Percentiles rank a stretch among this genome's conserved stretches.
These are phyloP conservation scores for Sympetrum striolatum DNA, from an alignment of 2,888 invertebrate species.

Conservation along the genomic window DNA sequence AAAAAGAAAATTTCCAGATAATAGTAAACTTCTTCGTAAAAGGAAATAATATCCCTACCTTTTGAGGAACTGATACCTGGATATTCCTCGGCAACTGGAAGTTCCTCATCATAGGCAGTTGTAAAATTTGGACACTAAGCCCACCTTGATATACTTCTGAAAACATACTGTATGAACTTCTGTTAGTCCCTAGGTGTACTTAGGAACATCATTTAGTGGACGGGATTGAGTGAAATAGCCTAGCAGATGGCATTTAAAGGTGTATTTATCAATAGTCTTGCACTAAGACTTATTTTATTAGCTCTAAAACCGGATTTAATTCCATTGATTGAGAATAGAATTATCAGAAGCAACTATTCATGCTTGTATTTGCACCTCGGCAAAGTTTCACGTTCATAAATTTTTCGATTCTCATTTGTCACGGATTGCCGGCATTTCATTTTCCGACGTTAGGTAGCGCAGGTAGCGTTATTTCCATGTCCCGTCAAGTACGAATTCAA, in stretches of 20 bases:
- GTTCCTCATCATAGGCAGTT: conserved; percentile 64
- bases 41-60: conserved; percentile 62
- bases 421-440: conserved; percentile 6
- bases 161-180: not conserved
- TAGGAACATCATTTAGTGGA: not conserved
- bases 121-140: conserved; percentile 65
- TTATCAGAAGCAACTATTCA: not conserved
- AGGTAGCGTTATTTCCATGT: too few species aligned
- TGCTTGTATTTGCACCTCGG: not conserved
- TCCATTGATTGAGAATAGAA: not conserved
- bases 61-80: conserved; percentile 72
- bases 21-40: too few species aligned
- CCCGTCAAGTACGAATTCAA: too few species aligned
- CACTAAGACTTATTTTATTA: not conserved
- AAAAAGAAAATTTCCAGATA: too few species aligned
- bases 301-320: not conserved
- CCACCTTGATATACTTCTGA: conserved; percentile 61
- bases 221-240: not conserved
- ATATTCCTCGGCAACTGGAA: conserved; percentile 60
- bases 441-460: too few species aligned
- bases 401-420: conserved; percentile 5
- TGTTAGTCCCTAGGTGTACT: not conserved
- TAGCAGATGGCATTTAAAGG: not conserved
- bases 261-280: not conserved
- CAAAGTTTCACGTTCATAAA: not conserved